These are phyloP conservation scores for Drosophila seclusa DNA, from an alignment of 2,888 invertebrate genomes.

Conservation along the genomic window DNA sequence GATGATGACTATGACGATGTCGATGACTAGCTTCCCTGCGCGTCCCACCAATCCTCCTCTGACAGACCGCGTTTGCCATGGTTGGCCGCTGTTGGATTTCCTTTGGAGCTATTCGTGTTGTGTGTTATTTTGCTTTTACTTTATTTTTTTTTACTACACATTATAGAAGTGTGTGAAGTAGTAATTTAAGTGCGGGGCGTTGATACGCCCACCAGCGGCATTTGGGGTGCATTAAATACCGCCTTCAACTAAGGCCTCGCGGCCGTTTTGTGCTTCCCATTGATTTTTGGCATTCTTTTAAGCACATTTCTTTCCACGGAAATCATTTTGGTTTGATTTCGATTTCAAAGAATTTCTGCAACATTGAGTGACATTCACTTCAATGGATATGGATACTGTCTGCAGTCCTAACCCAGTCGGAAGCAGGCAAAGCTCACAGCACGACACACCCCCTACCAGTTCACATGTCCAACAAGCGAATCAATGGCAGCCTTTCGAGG, in stretches of 20 bases:
- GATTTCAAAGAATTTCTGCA: slow-evolving; percentile 48
- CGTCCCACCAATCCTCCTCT: not conserved
- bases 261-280: slow-evolving; percentile 44
- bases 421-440: slow-evolving; percentile 38
- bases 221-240: slow-evolving; percentile 70
- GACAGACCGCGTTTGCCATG: not conserved
- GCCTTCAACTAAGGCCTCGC: slow-evolving; percentile 38
- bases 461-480: not conserved
- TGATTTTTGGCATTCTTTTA: slow-evolving; percentile 73
- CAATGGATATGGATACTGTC: slow-evolving; percentile 31
- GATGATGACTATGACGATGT: slow-evolving; percentile 74
- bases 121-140: slow-evolving; percentile 25
- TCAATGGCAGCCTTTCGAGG: slow-evolving; percentile 6
- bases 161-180: slow-evolving; percentile 80
- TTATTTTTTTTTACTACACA: slow-evolving; percentile 59
- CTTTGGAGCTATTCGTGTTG: slow-evolving; percentile 53
- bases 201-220: slow-evolving; percentile 68
- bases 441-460: slow-evolving; percentile 9
- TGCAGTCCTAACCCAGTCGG: slow-evolving; percentile 26
- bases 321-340: slow-evolving; percentile 45
- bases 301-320: slow-evolving; percentile 56
- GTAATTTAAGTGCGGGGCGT: slow-evolving; percentile 76
- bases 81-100: slow-evolving; percentile 46
- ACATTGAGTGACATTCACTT: slow-evolving; percentile 53
- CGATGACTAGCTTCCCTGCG: slow-evolving; percentile 62